Percentiles rank a stretch among this genome's conserved stretches.
Evolutionary conservation across 2,888 invertebrate genomes (phyloP).

Genomic region (Zhuqinia jingwanae): DNA sequence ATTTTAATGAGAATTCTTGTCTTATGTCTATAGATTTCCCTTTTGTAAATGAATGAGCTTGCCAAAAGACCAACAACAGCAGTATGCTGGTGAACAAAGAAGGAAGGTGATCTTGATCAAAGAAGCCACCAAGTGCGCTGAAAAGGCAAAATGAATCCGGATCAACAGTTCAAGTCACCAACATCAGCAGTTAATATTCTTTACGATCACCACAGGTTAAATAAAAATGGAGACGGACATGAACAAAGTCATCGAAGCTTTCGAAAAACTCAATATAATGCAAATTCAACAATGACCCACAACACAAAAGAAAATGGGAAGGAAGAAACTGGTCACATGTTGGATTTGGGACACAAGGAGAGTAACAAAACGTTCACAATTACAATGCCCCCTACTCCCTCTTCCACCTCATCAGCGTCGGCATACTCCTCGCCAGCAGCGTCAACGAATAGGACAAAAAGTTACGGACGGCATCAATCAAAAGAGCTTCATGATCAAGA

Average conservation of each 20-base stretch:
- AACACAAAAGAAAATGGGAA: constrained; percentile 6
- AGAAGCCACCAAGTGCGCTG: constrained; percentile 15
- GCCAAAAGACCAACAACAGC: neutral
- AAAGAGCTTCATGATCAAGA: constrained; percentile 27
- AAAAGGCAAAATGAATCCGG: constrained; percentile 61
- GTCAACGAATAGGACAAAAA: constrained; percentile 31
- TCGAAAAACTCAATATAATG: constrained; percentile 32
- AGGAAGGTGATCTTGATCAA: constrained; percentile 7
- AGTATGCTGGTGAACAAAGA: constrained; percentile 40
- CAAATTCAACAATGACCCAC: constrained; percentile 16
- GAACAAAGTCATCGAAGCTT: neutral
- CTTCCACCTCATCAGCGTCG: constrained; percentile 18
- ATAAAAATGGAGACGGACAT: constrained; percentile 14
- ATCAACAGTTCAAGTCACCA: constrained; percentile 42
- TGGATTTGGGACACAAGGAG: neutral
- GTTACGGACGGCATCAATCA: constrained; percentile 51
- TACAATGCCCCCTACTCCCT: constrained; percentile 24
- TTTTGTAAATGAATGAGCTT: constrained; percentile 29
- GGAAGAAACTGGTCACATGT: constrained; percentile 13
- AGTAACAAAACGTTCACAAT: constrained; percentile 22
- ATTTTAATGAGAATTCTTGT: constrained; percentile 65
- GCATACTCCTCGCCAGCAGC: constrained; percentile 27
- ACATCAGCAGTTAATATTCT: constrained; percentile 36
- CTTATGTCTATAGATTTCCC: constrained; percentile 37
- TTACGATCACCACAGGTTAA: constrained; percentile 38